phyloP scores from a whole-genome alignment of 2,113 vertebrate genomes.

The Oncorhynchus gorbuscha region DNA sequence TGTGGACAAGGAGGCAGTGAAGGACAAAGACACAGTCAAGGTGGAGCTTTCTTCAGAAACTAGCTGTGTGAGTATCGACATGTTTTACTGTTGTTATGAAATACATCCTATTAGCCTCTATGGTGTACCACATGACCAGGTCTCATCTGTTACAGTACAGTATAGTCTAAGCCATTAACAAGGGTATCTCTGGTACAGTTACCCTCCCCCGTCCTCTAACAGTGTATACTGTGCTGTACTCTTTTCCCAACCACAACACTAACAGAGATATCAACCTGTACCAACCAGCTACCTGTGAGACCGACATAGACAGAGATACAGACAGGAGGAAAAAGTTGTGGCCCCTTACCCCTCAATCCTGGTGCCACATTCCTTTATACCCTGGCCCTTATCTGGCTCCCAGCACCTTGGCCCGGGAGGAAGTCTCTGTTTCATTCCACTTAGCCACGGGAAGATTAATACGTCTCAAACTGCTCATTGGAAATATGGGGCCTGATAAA shows the following conservation, averaged over 20 bases:
- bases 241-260: neutral
- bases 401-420: conserved; percentile 23
- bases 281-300: neutral
- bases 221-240: neutral
- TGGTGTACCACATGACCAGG: no score
- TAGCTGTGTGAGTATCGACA: conserved; percentile 55
- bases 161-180: no score
- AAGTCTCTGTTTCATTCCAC: conserved; percentile 17
- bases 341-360: neutral
- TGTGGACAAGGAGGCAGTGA: conserved; percentile 37
- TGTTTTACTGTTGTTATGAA: no score
- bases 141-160: no score
- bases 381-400: conserved; percentile 19
- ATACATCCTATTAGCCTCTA: no score
- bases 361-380: neutral
- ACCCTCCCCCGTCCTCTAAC: neutral
- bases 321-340: neutral
- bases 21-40: conserved; percentile 21
- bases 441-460: conserved; percentile 25
- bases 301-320: neutral
- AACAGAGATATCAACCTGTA: conserved; percentile 1
- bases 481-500: conserved; percentile 38
- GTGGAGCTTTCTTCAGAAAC: neutral
- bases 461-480: conserved; percentile 31
- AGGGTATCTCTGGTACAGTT: no score